These are phyloP conservation scores for Echinops telfairi DNA, from an alignment of 2,113 vertebrate genomes.

Conservation along the genomic window DNA sequence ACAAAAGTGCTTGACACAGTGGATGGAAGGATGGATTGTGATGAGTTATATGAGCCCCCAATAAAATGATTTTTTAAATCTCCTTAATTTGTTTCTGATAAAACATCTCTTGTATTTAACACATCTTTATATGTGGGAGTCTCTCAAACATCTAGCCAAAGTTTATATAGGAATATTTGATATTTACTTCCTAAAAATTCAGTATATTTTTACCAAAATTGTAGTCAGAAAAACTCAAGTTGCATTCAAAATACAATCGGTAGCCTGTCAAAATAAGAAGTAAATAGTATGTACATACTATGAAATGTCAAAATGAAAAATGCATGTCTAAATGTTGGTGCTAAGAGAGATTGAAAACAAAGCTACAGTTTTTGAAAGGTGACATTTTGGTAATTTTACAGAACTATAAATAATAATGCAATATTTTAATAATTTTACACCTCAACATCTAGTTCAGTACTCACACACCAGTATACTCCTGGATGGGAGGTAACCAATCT, in stretches of 20 bases:
- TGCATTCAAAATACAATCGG: neutral
- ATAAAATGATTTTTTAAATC: too few species aligned
- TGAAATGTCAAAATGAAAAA: neutral
- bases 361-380: neutral
- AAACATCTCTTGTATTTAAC: too few species aligned
- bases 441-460: neutral
- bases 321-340: neutral
- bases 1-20: too few species aligned
- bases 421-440: neutral
- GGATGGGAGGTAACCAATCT: neutral
- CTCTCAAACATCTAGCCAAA: too few species aligned
- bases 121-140: too few species aligned
- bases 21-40: too few species aligned
- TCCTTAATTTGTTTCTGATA: too few species aligned
- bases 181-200: constrained; percentile 4
- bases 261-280: neutral
- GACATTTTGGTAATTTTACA: neutral
- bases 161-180: neutral
- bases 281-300: neutral
- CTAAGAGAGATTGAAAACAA: neutral
- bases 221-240: neutral
- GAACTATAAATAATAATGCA: neutral
- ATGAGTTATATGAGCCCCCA: too few species aligned
- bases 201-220: constrained; percentile 35
- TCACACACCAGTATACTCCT: neutral